Base-by-base conservation (phyloP, 2,797 vertebrate genomes). In the Falco novaeseelandiae region DNA sequence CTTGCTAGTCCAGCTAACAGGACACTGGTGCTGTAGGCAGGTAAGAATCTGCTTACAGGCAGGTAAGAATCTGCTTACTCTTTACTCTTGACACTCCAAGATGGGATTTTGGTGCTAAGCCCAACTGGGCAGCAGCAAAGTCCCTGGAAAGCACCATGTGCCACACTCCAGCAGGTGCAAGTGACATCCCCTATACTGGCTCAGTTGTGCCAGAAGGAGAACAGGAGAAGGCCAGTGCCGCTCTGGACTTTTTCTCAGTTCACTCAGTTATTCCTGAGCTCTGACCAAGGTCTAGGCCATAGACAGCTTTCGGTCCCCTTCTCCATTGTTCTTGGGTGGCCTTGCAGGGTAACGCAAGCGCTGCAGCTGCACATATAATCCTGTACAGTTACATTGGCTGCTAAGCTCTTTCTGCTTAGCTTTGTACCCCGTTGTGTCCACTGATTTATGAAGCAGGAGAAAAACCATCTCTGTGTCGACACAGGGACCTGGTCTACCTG, bases 151-250 rank as follows among this genome's bases (percentile, higher is more conserved):
- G 16, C 52, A 15, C 20, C 30, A n/a, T 16, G 17, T 89, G 55
- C 38, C 70, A 72, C 22, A 3, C 48, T 46, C 42, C 62, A 54
- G 27, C 30, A 52, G 78, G 34, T 77, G 79, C 0, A 0, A 73
- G 62, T 12, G 62, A 42, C 48, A 55, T 8, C 36, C 51, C 34
- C 44, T 42, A n/a, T 26, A 34, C 0, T 0, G n/a, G 87, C 48
- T 51, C 65, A 51, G 42, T 80, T 77, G 58, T 3, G 0, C 3
- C 0, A 4, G 42, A 44, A 44, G 42, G 42, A 44, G 42, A 44
- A 38, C 11, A 18, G 38, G 40, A 82, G 10, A 14, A 32, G 36
- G 25, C 34, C 34, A 79, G 36, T 5, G 36, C 34, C 83, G 59
- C 42, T 57, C 89, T 61, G n/a, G 6, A 13, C 8, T 25, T 36